Base-by-base conservation (phyloP, 2,797 vertebrate genomes). In the Anisognathus igniventris region DNA sequence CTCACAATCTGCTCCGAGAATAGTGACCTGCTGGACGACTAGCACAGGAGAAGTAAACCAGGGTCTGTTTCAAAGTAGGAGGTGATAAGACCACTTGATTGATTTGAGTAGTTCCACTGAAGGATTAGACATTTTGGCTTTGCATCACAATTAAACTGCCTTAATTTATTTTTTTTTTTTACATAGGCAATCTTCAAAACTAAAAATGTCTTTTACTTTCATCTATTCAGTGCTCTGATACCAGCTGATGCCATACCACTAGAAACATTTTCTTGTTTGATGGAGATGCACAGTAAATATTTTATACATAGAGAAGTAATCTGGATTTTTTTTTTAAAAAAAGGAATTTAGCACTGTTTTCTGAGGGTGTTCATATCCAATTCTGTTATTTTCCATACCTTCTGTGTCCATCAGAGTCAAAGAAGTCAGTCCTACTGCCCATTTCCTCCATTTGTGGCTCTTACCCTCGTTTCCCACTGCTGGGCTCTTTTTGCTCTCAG, bases 251-350 rank as follows among this genome's bases (percentile, higher is more conserved):
- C 37, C 14, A 22, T 14, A 24, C 8, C 10, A 7, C 47, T 40
- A 61, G 54, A 74, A 93, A 35, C 18, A 27, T 82, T 67, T 84
- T 68, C 20, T 81, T 91, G 31, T 65, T 85, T 80, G 54, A n/a
- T 39, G 27, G 10, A 85, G 27, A 45, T 47, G 19, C 22, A 25
- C 12, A 42, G 35, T 68, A 78, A 88, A 68, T 80, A 70, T 58
- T 94, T 83, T 61, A 75, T 56, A 62, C 3, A 21, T 12, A 37
- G 24, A 42, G 25, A 82, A 67, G 12, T 42, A 73, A 73, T 79
- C 5, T 39, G 31, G 20, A n/a, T 42, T 68, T 27, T 40, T 12
- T 48, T 12, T n/a, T n/a, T n/a, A n/a, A n/a, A n/a, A n/a, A n/a
- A 6, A 28, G 15, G 16, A 84, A 37, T 10, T 19, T 48, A 48